Base-by-base conservation (phyloP, 1,140 invertebrate species). In the Helicoverpa zea region DNA sequence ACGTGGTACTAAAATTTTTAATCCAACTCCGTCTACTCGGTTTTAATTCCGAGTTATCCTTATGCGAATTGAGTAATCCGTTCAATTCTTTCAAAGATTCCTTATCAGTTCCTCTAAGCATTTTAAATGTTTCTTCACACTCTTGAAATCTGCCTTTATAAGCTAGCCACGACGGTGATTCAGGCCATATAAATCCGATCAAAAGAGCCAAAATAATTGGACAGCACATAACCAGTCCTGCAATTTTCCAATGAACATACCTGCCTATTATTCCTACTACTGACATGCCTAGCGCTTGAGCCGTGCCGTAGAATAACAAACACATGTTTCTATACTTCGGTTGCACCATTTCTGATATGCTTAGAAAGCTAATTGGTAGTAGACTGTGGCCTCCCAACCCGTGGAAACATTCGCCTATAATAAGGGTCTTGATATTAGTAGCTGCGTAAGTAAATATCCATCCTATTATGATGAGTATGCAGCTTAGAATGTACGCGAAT, bases 371-470 rank as follows among this genome's bases (percentile, higher is more conserved):
- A 11, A 73, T 51, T 7, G 70, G 30, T 30, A 73, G 12, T n/a
- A 73, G 13, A 51, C 70, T 73, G 13, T 73, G 49, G 29, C 30
- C 51, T 14, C 70, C 49, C 11, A 73, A 13, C 2, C 70, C 70
- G 13, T 73, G 70, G 18, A 73, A 54, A 18, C 18, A 54, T 54
- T 73, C 70, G n/a, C 49, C 43, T 4, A 73, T 56, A 13, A 73
- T 58, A 18, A 58, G 14, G 18, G 56, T 58, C 14, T 18, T 4
- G 4, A 58, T 16, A 58, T 58, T 58, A 4, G n/a, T 52, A 12
- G 70, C 70, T 5, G 51, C 18, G 51, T 73, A 73, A 0, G 51
- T 18, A 29, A 73, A 29, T 11, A 29, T 29, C 70, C 70, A 73
- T 56, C 70, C 70, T 18, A 73, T 54, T 13, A 52, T 73, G 5